Conservation (phyloP, 2,113 vertebrate genomes). For the Dromaius novaehollandiae region DNA sequence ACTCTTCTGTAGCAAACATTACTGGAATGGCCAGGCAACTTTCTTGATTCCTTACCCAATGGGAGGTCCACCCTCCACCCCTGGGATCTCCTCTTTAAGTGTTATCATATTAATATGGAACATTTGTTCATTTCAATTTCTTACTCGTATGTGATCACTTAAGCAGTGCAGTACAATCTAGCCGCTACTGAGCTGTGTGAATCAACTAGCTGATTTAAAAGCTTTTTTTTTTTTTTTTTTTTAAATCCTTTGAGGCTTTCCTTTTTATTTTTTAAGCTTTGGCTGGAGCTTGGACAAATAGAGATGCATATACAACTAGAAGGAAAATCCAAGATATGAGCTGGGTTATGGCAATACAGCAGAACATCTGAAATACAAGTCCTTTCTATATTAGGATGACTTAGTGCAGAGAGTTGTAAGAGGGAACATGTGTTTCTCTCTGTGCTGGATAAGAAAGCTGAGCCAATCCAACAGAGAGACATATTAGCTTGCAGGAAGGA, state of each 20-base stretch:
- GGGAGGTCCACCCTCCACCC: not conserved
- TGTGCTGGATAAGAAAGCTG: not conserved
- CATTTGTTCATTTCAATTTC: conserved; percentile 32
- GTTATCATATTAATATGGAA: conserved; percentile 45
- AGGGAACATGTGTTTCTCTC: not conserved
- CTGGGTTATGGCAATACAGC: not conserved
- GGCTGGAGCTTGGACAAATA: conserved; percentile 2
- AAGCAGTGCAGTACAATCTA: conserved; percentile 66
- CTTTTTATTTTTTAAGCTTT: conserved; percentile 29
- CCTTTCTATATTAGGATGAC: not conserved
- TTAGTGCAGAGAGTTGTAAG: not conserved
- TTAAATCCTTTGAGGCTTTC: not conserved
- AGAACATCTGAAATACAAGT: not conserved
- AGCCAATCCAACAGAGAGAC: not conserved
- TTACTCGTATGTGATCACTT: conserved; percentile 26
- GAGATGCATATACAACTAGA: not conserved
- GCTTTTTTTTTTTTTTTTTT: not conserved
- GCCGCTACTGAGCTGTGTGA: conserved; percentile 21
- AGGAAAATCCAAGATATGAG: not conserved
- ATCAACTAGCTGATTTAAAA: not conserved
- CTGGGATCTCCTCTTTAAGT: conserved; percentile 42
- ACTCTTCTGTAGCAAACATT: conserved; percentile 73
- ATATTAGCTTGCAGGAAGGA: not conserved
- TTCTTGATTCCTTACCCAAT: not conserved
- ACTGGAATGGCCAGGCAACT: conserved; percentile 62